These are phyloP conservation scores for Cathartes aura DNA, from an alignment of 2,113 vertebrate species.

Conservation along the genomic window DNA sequence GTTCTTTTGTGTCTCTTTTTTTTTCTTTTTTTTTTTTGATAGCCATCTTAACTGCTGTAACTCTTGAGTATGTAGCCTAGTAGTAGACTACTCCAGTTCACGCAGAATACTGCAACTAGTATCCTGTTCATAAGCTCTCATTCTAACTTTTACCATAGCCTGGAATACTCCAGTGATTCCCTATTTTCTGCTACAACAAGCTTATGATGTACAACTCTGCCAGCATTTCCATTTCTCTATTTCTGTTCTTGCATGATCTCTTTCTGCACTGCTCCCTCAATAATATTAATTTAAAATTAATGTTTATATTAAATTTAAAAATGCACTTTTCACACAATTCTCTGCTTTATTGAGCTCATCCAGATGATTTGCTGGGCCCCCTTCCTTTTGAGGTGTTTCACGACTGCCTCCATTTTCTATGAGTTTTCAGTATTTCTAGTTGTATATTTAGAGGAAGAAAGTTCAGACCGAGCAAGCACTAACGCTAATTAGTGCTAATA, in stretches of 20 bases:
- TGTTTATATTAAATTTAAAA: neutral
- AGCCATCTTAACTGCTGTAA: neutral
- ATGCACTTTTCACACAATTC: neutral
- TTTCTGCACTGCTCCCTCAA: neutral
- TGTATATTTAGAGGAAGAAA: neutral
- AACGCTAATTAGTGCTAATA: neutral
- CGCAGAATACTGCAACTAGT: neutral
- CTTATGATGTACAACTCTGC: neutral
- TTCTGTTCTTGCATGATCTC: neutral
- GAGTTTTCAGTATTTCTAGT: neutral
- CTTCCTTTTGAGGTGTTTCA: neutral
- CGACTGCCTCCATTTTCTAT: neutral
- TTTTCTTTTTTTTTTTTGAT: neutral
- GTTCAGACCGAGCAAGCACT: neutral
- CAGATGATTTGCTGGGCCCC: neutral
- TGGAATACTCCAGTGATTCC: neutral
- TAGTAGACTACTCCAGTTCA: neutral
- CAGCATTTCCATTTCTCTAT: neutral
- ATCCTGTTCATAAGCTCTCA: neutral
- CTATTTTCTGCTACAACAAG: neutral
- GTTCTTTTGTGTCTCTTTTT: neutral
- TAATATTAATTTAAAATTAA: neutral
- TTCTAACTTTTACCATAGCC: neutral
- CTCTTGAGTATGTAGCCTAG: neutral
- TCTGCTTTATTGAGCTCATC: neutral